Base-by-base conservation (phyloP, 2,888 invertebrate genomes). In the Molorchus minor region DNA sequence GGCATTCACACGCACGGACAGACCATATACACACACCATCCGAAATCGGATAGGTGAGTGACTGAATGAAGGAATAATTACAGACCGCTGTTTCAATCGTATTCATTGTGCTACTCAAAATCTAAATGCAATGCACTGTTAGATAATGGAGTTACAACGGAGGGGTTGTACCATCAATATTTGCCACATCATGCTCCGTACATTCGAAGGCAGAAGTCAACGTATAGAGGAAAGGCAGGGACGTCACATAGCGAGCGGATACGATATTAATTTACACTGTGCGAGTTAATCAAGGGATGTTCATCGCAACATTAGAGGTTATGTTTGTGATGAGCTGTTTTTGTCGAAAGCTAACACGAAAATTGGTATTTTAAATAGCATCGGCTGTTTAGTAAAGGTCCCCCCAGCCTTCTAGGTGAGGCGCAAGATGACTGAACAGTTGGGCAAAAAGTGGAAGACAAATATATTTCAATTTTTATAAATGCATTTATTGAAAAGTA, bases 1-100 rank as follows among this genome's bases (percentile, higher is more conserved):
- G 62, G 62, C 58, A 63, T 68, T 63, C 68, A 68, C 62, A 62
- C 68, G 52, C 40, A 46, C 40, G 55, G 49, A 46, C 40, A 56
- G 49, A 60, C 38, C 33, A 21, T 59, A 57, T 52, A 60, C 67
- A 63, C 56, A 57, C 60, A 56, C 64, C 70, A n/a, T 72, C 70
- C 67, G 72, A 70, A 72, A 70, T 62, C 69, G 62, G 72, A 72
- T 71, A 72, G 74, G 71, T 75, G 77, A 74, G 74, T 74, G 76
- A 72, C 75, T 73, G 76, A 72, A 71, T 78, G 78, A 77, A 76
- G 76, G 71, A 76, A 78, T 79, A 79, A 79, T 79, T 79, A 79
- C 74, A 78, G 77, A 73, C 74, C 77, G 77, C 75, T 72, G 67
- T 71, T 72, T 77, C 74, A 71, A 67, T 73, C 72, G 73, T 70